Percentiles rank a stretch among this genome's conserved stretches.
Conservation (phyloP, 2,888 invertebrate species). For the Aphrophora alni region DNA sequence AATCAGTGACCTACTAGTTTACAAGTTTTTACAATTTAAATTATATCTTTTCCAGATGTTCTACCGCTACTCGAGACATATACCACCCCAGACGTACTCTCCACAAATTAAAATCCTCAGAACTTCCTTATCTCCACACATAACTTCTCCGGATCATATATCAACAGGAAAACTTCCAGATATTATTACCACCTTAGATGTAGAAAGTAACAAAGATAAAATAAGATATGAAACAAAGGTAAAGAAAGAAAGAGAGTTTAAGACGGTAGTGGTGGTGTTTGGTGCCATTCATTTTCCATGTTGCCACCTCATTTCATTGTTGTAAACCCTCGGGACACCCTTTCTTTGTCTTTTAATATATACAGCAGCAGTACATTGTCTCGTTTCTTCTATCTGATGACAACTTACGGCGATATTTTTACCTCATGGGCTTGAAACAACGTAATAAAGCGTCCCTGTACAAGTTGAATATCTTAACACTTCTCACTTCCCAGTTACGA, state of each 20-base stretch:
- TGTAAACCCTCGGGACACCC: not conserved
- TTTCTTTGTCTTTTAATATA: constrained; percentile 2
- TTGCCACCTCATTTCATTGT: constrained; percentile 6
- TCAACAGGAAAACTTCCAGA: not conserved
- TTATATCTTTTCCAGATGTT: too few relatives aligned
- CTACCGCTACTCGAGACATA: not conserved
- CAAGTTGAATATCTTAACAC: not conserved
- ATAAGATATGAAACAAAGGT: not conserved
- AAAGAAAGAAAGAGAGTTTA: constrained; percentile 9
- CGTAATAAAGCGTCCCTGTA: not conserved
- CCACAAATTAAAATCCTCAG: not conserved
- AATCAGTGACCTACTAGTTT: too few relatives aligned
- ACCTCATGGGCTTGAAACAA: not conserved
- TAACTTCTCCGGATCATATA: not conserved
- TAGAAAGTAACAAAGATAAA: constrained; percentile 6
- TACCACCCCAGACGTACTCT: not conserved
- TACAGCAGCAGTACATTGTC: not conserved
- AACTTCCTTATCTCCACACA: not conserved
- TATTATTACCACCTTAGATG: not conserved
- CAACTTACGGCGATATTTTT: constrained; percentile 6
- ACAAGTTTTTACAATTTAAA: too few relatives aligned
- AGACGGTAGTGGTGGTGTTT: not conserved
- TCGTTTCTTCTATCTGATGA: constrained; percentile 2
- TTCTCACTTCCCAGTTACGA: too few relatives aligned
- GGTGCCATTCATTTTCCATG: constrained; percentile 2